Conservation (phyloP, 2,888 invertebrate genomes). For the Meghimatium bilineatum region DNA sequence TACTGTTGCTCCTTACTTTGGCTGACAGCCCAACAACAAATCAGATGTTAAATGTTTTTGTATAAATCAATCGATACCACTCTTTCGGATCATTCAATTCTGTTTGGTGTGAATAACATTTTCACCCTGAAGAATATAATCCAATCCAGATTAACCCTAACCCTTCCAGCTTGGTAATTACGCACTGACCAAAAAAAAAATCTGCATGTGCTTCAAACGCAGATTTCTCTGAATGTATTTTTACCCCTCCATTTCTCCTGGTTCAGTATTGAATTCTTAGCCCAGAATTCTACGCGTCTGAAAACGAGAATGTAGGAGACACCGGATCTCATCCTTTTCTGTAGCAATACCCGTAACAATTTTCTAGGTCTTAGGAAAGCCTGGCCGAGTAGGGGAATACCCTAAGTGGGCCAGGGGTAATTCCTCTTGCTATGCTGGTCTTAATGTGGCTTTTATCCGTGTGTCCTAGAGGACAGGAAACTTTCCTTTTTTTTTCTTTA, state of each 20-base stretch:
- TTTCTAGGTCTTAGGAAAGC: conserved; percentile 12
- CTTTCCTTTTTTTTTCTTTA: neutral
- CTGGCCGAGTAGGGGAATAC: neutral
- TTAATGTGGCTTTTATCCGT: conserved; percentile 19
- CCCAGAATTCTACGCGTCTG: neutral
- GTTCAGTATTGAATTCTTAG: conserved; percentile 11
- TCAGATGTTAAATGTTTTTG: no score
- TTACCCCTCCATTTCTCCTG: neutral
- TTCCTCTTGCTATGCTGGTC: conserved; percentile 15
- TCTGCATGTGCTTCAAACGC: no score
- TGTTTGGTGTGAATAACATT: no score
- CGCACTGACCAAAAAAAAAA: no score
- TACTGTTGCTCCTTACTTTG: no score
- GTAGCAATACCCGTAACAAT: neutral
- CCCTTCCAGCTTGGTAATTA: no score
- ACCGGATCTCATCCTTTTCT: neutral
- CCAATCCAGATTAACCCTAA: no score
- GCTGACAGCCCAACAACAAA: no score
- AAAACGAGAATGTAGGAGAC: neutral
- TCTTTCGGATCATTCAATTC: no score
- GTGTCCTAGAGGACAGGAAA: conserved; percentile 2
- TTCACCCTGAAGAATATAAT: no score
- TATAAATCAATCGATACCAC: no score
- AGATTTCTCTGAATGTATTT: neutral
- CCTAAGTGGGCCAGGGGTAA: conserved; percentile 12